These are phyloP conservation scores for Chaetura pelagica DNA, from an alignment of 2,113 vertebrate species.

Conservation along the genomic window DNA sequence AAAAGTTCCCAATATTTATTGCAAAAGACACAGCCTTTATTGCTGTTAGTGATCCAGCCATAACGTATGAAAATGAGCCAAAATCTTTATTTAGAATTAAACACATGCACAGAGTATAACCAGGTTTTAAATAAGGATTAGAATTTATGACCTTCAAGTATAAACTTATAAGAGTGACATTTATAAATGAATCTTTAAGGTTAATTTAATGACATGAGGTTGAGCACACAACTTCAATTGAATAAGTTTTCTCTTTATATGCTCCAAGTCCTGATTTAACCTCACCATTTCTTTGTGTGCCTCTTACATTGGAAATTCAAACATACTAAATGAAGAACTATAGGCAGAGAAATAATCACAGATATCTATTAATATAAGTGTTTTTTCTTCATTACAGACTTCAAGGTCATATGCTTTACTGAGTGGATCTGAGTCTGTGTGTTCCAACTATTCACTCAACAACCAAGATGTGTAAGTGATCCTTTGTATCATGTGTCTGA, in stretches of 20 bases:
- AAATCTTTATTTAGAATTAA: neutral
- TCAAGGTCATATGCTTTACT: neutral
- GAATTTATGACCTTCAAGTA: conserved; percentile 17
- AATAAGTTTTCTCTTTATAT: neutral
- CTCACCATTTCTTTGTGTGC: neutral
- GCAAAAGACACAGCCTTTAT: neutral
- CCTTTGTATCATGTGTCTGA: neutral
- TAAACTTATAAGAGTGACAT: conserved; percentile 25
- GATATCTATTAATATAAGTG: neutral
- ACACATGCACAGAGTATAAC: neutral
- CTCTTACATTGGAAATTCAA: neutral
- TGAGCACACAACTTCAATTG: neutral
- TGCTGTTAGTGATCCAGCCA: neutral
- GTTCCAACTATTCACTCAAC: neutral
- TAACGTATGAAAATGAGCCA: neutral
- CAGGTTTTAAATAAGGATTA: conserved; percentile 15
- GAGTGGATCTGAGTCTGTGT: neutral
- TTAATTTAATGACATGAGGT: conserved; percentile 23
- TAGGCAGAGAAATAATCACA: neutral
- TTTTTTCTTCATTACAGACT: neutral
- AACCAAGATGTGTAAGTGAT: neutral
- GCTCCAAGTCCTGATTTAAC: neutral
- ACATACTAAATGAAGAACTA: neutral
- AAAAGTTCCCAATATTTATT: neutral
- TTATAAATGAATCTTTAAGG: conserved; percentile 28